Base-by-base conservation (phyloP, 1,140 invertebrate genomes). In the Agrypnia vestita region DNA sequence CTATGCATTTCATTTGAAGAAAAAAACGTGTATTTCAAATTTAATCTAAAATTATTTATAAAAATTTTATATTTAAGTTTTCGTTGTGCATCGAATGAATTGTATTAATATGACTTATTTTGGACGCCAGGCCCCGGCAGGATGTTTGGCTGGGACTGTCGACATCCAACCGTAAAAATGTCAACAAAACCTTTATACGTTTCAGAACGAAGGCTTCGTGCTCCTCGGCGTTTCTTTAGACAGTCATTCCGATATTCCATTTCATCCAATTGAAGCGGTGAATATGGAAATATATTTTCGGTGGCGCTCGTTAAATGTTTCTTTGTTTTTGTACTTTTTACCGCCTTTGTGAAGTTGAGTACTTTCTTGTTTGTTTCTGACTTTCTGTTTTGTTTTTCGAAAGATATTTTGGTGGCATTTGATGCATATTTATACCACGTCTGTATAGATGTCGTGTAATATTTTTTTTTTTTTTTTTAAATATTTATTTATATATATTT, bases 231-330 rank as follows among this genome's bases (percentile, higher is more conserved):
- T 69, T 62, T 62, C 59, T 25, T 51, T 49, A 11, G 19, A 51
- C 46, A 71, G 15, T 71, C 21, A 51, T 51, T 51, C 67, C 46
- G 15, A 71, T 51, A 53, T 71, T 71, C 67, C 67, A 71, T 71
- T 71, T 71, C 67, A 71, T 25, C 67, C 47, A 19, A 47, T 71
- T 25, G 67, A 71, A 25, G 17, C 46, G 43, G 13, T 71, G 67
- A 21, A 71, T 71, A 51, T 51, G 67, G 47, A 49, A 51, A 71
- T 71, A 21, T 62, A 25, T 35, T 51, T 53, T 25, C 17, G 44
- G 67, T 21, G 47, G 19, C 19, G 17, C 47, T 71, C 47, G 47
- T 71, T 71, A 25, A 13, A 71, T 53, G 47, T 71, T 71, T 51
- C 67, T 53, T 71, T 51, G 43, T 64, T 9, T 69, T 69, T 69